Evolutionary conservation across 2,888 invertebrate genomes (phyloP).

Genomic region (Mythimna pallens): DNA sequence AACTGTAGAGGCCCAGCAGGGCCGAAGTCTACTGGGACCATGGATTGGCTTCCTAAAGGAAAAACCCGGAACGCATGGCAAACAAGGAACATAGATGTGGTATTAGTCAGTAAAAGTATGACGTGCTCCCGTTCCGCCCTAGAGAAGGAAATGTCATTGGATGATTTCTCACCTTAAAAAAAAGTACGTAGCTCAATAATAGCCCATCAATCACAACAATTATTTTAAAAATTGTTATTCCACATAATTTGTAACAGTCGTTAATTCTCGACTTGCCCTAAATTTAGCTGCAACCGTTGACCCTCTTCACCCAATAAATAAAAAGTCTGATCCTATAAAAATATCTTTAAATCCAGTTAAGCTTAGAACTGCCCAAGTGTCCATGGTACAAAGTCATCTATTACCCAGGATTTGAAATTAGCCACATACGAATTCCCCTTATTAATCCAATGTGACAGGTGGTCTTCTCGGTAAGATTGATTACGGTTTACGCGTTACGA

Average conservation of each 20-base stretch:
- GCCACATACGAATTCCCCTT: conserved; percentile 56
- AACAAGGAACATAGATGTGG: too few species aligned
- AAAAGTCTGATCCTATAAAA: conserved; percentile 21
- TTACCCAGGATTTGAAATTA: conserved; percentile 57
- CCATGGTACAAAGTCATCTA: conserved; percentile 41
- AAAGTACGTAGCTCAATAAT: too few species aligned
- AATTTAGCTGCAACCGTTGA: neutral
- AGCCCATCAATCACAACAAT: too few species aligned
- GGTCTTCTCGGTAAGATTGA: conserved; percentile 59
- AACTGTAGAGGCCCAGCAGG: too few species aligned
- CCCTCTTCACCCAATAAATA: neutral
- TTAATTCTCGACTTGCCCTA: neutral
- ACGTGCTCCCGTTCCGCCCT: too few species aligned
- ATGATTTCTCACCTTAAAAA: too few species aligned
- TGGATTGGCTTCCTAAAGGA: too few species aligned
- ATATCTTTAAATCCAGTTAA: conserved; percentile 23
- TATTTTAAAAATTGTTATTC: neutral
- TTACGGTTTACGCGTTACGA: conserved; percentile 46
- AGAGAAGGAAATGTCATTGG: too few species aligned
- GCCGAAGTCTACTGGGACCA: too few species aligned
- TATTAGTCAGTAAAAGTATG: too few species aligned
- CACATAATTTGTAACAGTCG: neutral
- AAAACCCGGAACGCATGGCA: too few species aligned
- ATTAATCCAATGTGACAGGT: conserved; percentile 60
- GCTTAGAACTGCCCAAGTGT: conserved; percentile 20